A percentile compares a stretch with the other conserved stretches of the same genome.
These are phyloP conservation scores for Choristoneura fumiferana DNA, from an alignment of 1,140 invertebrate species.

Conservation along the genomic window DNA sequence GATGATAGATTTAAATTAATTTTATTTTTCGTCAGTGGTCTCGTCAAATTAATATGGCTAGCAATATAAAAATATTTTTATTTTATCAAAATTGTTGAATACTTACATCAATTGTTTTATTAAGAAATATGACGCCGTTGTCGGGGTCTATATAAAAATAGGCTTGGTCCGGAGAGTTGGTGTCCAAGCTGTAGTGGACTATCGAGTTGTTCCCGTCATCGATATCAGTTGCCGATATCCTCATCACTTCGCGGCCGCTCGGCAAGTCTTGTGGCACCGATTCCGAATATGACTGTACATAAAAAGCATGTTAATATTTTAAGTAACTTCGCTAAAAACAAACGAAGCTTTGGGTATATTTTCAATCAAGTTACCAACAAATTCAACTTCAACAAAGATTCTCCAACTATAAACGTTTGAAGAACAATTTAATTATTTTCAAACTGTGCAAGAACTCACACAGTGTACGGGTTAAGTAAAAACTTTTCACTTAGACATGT, in stretches of 20 bases:
- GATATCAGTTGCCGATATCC: slow-evolving; percentile 92
- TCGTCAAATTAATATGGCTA: no score
- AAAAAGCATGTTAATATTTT: slow-evolving; percentile 29
- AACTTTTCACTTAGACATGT: slow-evolving; percentile 51
- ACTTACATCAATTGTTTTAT: slow-evolving; percentile 85
- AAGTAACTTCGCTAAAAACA: not conserved
- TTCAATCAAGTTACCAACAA: not conserved
- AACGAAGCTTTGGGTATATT: not conserved
- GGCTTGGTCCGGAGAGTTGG: slow-evolving; percentile 79
- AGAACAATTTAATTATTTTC: slow-evolving; percentile 22
- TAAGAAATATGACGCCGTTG: slow-evolving; percentile 89
- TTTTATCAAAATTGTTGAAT: no score
- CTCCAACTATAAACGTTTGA: not conserved
- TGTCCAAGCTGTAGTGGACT: slow-evolving; percentile 82
- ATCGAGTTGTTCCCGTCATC: slow-evolving; percentile 92
- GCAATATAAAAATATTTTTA: no score
- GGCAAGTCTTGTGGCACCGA: slow-evolving; percentile 87
- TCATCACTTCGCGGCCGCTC: slow-evolving; percentile 87
- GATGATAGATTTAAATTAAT: no score
- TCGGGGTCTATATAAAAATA: slow-evolving; percentile 89
- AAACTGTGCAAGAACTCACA: slow-evolving; percentile 22
- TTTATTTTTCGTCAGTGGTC: no score
- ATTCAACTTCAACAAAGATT: not conserved
- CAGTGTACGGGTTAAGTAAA: slow-evolving; percentile 22
- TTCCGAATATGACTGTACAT: slow-evolving; percentile 83